phyloP scores from a whole-genome alignment of 1,140 invertebrate species.

The Drosophila sp. region DNA sequence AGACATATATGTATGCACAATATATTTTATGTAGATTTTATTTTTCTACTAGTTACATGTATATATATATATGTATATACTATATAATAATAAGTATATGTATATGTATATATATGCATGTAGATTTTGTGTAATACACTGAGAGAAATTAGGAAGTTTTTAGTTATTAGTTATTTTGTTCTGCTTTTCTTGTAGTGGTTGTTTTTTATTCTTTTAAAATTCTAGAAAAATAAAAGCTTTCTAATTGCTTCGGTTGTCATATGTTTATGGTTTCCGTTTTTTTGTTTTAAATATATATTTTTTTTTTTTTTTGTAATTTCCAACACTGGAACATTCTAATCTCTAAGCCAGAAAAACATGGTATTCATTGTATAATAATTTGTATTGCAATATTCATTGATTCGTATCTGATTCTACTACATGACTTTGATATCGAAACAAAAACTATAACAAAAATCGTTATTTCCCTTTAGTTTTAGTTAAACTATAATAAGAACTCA shows the following conservation, averaged over 20 bases:
- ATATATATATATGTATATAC: slow-evolving; percentile 25
- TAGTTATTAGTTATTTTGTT: slow-evolving; percentile 48
- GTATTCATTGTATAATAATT: slow-evolving; percentile 43
- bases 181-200: slow-evolving; percentile 21
- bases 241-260: slow-evolving; percentile 77
- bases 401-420: slow-evolving; percentile 25
- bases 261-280: slow-evolving; percentile 18
- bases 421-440: neutral
- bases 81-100: slow-evolving; percentile 34
- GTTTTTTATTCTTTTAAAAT: slow-evolving; percentile 65
- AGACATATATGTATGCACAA: slow-evolving; percentile 18
- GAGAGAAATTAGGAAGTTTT: slow-evolving; percentile 80
- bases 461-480: too few species aligned
- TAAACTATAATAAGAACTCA: slow-evolving; percentile 42
- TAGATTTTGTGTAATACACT: slow-evolving; percentile 53
- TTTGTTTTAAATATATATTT: too few species aligned
- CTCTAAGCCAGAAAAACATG: slow-evolving; percentile 57
- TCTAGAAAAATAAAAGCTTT: slow-evolving; percentile 82
- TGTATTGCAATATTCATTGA: slow-evolving; percentile 41
- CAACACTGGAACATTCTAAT: slow-evolving; percentile 34
- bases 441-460: too few species aligned
- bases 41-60: slow-evolving; percentile 23
- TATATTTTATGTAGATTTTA: slow-evolving; percentile 25
- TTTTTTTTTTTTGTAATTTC: slow-evolving; percentile 11
- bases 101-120: slow-evolving; percentile 28